Percentiles rank a stretch among this genome's conserved stretches.
phyloP scores from a whole-genome alignment of 2,113 vertebrate species.

The Nerophis ophidion region DNA sequence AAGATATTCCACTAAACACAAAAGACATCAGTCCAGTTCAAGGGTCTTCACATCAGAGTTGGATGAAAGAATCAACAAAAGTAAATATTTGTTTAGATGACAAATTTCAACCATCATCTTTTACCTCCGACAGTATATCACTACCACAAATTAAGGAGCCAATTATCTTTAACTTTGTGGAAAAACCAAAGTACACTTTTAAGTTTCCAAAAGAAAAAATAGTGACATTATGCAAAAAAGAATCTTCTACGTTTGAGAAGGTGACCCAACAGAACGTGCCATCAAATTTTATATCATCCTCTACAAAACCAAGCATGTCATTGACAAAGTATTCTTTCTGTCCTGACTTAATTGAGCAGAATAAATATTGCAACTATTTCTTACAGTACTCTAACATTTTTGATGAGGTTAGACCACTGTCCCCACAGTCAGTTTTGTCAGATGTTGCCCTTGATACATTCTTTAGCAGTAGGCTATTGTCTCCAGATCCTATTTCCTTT shows the following conservation, averaged over 20 bases:
- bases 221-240: rapidly evolving
- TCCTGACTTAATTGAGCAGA: neutral
- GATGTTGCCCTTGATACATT: constrained; percentile 1
- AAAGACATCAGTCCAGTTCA: neutral
- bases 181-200: constrained; percentile 26
- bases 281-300: constrained; percentile 2
- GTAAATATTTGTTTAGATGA: neutral
- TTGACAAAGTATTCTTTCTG: neutral
- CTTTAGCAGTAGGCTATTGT: neutral
- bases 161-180: constrained; percentile 23
- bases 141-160: neutral
- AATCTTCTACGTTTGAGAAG: constrained; percentile 4
- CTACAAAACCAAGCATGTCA: neutral
- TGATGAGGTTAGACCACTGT: constrained; percentile 7
- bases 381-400: constrained; percentile 1
- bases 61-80: neutral
- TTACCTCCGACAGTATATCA: rapidly evolving
- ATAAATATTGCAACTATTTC: constrained; percentile 14
- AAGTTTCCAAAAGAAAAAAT: constrained; percentile 1
- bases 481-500: constrained; percentile 19
- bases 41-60: rapidly evolving
- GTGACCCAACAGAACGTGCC: neutral
- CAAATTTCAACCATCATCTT: neutral
- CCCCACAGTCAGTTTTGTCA: constrained; percentile 3
- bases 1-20: neutral